phyloP scores from a whole-genome alignment of 2,113 vertebrate species.

The Rhea americana region DNA sequence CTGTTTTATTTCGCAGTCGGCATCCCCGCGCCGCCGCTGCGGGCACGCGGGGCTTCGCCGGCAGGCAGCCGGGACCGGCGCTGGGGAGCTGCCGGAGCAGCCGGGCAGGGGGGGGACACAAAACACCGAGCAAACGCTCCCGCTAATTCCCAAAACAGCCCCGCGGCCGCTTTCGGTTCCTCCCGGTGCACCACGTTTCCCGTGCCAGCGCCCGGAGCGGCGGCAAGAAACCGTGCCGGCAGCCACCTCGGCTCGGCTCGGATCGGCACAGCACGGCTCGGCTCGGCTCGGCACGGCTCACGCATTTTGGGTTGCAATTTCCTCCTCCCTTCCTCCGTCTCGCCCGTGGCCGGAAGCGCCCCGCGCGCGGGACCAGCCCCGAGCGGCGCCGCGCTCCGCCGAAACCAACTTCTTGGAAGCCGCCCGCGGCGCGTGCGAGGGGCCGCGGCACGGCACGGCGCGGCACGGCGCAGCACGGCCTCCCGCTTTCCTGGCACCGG shows the following conservation, averaged over 20 bases:
- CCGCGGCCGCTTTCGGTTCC: conserved; percentile 35
- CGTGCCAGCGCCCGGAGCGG: too few relatives aligned
- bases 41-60: too few relatives aligned
- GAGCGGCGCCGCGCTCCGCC: not conserved
- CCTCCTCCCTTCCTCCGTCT: too few relatives aligned
- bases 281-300: too few relatives aligned
- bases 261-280: too few relatives aligned
- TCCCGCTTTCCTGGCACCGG: not conserved
- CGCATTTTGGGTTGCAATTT: too few relatives aligned
- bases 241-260: too few relatives aligned
- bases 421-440: not conserved
- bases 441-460: not conserved
- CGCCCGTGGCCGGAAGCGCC: conserved; percentile 35
- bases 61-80: too few relatives aligned
- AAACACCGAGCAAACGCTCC: conserved; percentile 54
- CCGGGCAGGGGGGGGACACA: not conserved
- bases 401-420: conserved; percentile 65
- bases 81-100: too few relatives aligned
- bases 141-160: not conserved
- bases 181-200: not conserved
- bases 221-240: too few relatives aligned
- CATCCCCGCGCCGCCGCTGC: too few relatives aligned
- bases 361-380: not conserved
- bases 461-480: not conserved
- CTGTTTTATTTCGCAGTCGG: too few relatives aligned